Base-by-base conservation (phyloP, 2,113 vertebrate species). In the Carettochelys insculpta region DNA sequence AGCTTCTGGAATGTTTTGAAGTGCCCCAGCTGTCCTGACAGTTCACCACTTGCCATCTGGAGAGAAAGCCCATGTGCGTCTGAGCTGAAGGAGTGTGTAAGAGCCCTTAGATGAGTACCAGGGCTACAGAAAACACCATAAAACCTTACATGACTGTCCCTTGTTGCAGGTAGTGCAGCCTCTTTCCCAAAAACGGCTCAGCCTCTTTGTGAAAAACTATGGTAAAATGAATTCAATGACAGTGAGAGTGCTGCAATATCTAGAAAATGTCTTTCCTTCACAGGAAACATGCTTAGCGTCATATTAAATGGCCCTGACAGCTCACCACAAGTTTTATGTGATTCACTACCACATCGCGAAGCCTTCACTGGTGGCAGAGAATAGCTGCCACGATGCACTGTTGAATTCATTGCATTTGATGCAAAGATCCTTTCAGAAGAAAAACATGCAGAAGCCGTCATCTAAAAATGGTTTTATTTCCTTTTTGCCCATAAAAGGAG, bases 251-350 rank as follows among this genome's bases (percentile, higher is more conserved):
- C 77, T 89, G 47, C 47, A 76, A 92, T 77, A 96, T 90, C 95
- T 95, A 92, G 71, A 90, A 93, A 84, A 71, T 71, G 81, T 93
- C 85, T 92, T 45, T 83, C 93, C 90, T 93, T 93, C 89, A 78
- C 92, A 96, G 94, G 90, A 96, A 96, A 92, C 81, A 73, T 97
- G 97, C 95, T 98, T 94, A 97, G 85, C 91, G 61, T 98, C 97
- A 97, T 96, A 97, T 97, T 96, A 97, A 98, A 93, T 95, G 96
- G 94, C 97, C 80, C 27, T 97, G 97, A 96, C 96, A 97, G 96
- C 95, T 97, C 90, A 96, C 97, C 96, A 43, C 96, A 95, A 95
- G 90, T 97, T 98, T 94, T 89, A 97, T 89, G 94, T 92, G 97
- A 97, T 95, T 97, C 96, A 91, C 96, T 95, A 95, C 90, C 95